These are phyloP conservation scores for Chalcis sispes DNA, from an alignment of 2,888 invertebrate genomes.

Conservation along the genomic window DNA sequence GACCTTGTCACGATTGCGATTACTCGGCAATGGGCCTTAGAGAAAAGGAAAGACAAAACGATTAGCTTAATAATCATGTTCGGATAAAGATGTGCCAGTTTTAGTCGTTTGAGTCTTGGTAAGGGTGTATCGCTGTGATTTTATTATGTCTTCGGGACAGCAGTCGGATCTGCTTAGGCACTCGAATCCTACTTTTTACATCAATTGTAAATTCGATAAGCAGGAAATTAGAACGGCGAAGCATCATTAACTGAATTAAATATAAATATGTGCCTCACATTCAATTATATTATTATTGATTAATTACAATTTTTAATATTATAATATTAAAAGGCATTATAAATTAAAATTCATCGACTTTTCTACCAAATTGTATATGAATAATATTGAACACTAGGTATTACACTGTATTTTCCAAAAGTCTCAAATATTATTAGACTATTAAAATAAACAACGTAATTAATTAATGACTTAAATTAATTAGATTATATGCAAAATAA, in stretches of 20 bases:
- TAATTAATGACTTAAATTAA: no score
- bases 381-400: no score
- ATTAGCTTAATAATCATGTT: conserved; percentile 63
- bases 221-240: conserved; percentile 22
- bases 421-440: no score
- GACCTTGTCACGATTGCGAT: conserved; percentile 72
- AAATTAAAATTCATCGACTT: no score
- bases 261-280: no score
- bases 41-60: conserved; percentile 14
- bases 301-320: conserved; percentile 2
- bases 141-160: conserved; percentile 46
- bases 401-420: no score
- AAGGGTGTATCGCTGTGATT: background rate
- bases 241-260: conserved; percentile 8
- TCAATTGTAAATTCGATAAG: conserved; percentile 26
- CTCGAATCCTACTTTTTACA: conserved; percentile 49
- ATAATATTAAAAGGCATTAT: no score
- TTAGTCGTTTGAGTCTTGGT: background rate
- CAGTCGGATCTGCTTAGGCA: conserved; percentile 37
- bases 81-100: conserved; percentile 46
- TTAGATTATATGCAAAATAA: no score
- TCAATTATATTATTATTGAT: conserved; percentile 4
- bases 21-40: conserved; percentile 53
- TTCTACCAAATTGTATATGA: no score
- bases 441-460: no score